Evolutionary conservation across 2,797 vertebrate species (phyloP).

Genomic region (Anolis apletophallus): DNA sequence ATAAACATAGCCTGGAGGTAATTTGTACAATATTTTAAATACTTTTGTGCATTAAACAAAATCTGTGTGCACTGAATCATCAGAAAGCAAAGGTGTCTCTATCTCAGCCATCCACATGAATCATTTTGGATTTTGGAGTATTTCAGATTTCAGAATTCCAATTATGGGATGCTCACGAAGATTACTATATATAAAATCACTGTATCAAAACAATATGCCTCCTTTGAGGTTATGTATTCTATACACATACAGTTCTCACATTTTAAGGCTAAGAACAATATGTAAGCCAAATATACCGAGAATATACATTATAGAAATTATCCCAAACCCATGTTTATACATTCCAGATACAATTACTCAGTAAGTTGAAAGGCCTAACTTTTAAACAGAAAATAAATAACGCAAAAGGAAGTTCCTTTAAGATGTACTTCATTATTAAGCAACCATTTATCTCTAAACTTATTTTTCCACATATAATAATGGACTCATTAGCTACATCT

Average conservation of each 20-base stretch:
- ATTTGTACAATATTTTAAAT: too few relatives aligned
- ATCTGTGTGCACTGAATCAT: too few relatives aligned
- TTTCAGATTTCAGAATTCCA: too few relatives aligned
- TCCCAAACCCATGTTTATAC: slow-evolving; percentile 69
- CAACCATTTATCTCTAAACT: slow-evolving; percentile 59
- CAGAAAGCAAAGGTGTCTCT: too few relatives aligned
- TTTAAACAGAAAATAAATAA: slow-evolving; percentile 61
- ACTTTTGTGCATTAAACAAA: too few relatives aligned
- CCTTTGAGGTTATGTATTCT: slow-evolving; percentile 65
- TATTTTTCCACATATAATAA: slow-evolving; percentile 56
- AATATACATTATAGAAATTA: slow-evolving; percentile 59
- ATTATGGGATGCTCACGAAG: slow-evolving; percentile 1
- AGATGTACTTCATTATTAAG: slow-evolving; percentile 48
- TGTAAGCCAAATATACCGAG: slow-evolving; percentile 71
- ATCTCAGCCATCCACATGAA: too few relatives aligned
- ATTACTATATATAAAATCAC: slow-evolving; percentile 73
- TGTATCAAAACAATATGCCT: slow-evolving; percentile 67
- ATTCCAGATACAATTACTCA: slow-evolving; percentile 67
- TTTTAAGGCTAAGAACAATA: slow-evolving; percentile 75
- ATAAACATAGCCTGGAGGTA: too few relatives aligned
- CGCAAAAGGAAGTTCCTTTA: slow-evolving; percentile 51
- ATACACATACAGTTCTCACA: slow-evolving; percentile 54
- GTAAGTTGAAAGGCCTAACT: slow-evolving; percentile 64
- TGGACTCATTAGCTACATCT: slow-evolving; percentile 47
- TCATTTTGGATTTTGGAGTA: too few relatives aligned